Evolutionary conservation across 1,140 invertebrate genomes (phyloP), one percentile per base, ranked within the genome.

Genomic region (Drosophila arizonae): DNA sequence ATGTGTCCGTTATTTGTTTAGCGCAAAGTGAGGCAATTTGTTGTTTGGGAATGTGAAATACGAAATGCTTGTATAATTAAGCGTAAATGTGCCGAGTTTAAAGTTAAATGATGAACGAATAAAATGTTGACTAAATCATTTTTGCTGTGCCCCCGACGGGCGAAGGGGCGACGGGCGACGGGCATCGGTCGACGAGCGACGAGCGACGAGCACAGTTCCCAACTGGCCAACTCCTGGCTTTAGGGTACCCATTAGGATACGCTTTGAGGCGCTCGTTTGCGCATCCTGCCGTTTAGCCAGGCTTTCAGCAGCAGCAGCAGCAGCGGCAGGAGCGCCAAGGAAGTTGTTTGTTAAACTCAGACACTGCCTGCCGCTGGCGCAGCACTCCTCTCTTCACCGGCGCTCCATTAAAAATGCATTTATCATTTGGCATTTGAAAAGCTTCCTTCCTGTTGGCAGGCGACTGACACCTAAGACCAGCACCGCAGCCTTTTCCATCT

Each of bases 341-440:
- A 78, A 72, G 76, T 76, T 78, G 76, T 76, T 76, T 77, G 79
- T 71, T 78, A 60, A 61, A 67, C 58, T 78, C 76, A 77, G 62
- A 70, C 72, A 67, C 43, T 58, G 56, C 28, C 43, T 62, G 58
- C 66, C 50, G 28, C 43, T 30, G 56, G 64, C 55, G 50, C 6
- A 36, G 17, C 41, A 39, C 30, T 41, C 4, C 43, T 15, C 54
- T 57, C 56, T 61, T 68, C 77, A 71, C 60, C 63, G 61, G 50
- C 52, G 82, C 75, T 87, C 81, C 81, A 86, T 86, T 86, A 86
- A 86, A 86, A 86, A 86, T 86, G 81, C 81, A 86, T 86, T 86
- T 86, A 86, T 86, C 81, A 86, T 86, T 86, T 86, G 79, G 82
- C 76, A 81, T 86, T 86, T 86, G 73, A 87, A 86, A 82, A 81